A percentile compares a stretch with the other conserved stretches of the same genome.
These are phyloP conservation scores for Lathamus discolor DNA, from an alignment of 2,113 vertebrate genomes.

Conservation along the genomic window DNA sequence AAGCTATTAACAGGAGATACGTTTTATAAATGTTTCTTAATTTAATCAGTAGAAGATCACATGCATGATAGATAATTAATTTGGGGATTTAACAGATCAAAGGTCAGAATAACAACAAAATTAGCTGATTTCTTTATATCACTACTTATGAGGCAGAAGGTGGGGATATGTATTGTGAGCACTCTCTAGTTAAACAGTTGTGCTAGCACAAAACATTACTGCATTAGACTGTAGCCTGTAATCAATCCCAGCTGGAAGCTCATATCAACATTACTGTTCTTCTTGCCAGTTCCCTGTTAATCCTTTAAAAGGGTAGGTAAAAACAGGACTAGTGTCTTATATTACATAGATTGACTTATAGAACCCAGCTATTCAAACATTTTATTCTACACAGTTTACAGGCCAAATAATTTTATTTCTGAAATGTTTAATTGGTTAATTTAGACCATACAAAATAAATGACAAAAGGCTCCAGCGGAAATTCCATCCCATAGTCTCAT, in stretches of 20 bases:
- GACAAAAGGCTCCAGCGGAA: neutral
- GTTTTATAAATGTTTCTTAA: neutral
- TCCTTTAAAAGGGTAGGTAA: slow-evolving; percentile 62
- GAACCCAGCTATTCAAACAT: slow-evolving; percentile 63
- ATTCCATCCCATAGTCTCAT: slow-evolving; percentile 19
- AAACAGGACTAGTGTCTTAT: slow-evolving; percentile 48
- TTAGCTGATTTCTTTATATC: slow-evolving; percentile 6
- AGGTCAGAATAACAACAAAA: slow-evolving; percentile 59
- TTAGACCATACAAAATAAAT: slow-evolving; percentile 30
- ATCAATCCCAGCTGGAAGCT: slow-evolving; percentile 64
- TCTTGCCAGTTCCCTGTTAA: slow-evolving; percentile 65
- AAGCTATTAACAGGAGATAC: neutral
- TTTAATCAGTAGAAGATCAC: neutral
- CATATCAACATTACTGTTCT: slow-evolving; percentile 40
- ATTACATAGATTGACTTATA: slow-evolving; percentile 63
- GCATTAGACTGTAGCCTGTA: slow-evolving; percentile 39
- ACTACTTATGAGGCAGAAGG: slow-evolving; percentile 16
- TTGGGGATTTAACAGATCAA: slow-evolving; percentile 26
- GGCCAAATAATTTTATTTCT: slow-evolving; percentile 58
- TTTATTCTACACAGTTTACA: slow-evolving; percentile 24
- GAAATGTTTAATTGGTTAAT: slow-evolving; percentile 61
- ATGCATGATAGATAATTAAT: neutral
- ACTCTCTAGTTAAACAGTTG: slow-evolving; percentile 37
- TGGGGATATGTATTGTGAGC: slow-evolving; percentile 23
- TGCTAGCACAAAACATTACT: slow-evolving; percentile 37